Evolutionary conservation across 2,113 vertebrate genomes (phyloP).

Genomic region (Taxidea taxus): DNA sequence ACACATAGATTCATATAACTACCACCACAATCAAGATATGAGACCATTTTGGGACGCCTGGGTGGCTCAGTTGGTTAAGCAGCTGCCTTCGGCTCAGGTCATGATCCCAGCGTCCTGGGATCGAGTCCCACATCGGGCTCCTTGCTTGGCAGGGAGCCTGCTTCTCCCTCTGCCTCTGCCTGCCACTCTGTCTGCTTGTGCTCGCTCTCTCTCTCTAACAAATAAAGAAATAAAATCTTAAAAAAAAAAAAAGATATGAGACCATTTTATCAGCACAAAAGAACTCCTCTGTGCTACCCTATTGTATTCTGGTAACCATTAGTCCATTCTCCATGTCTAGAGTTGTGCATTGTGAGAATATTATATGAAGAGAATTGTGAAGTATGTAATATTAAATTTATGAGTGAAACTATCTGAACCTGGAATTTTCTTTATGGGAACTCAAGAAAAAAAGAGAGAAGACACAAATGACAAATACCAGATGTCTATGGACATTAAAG

Average conservation of each 20-base stretch:
- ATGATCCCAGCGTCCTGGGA: too few species aligned
- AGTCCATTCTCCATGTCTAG: background rate
- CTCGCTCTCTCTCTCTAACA: too few species aligned
- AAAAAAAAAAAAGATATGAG: background rate
- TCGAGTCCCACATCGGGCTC: too few species aligned
- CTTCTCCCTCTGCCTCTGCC: too few species aligned
- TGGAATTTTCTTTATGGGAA: background rate
- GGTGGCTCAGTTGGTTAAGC: too few species aligned
- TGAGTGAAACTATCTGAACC: background rate
- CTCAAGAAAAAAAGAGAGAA: too few species aligned
- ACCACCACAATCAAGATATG: background rate
- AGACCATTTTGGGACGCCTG: background rate
- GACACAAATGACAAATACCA: too few species aligned
- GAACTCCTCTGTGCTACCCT: background rate
- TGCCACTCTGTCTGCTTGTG: too few species aligned
- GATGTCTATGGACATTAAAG: too few species aligned
- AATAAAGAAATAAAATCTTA: too few species aligned
- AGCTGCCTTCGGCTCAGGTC: too few species aligned
- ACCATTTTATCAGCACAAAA: background rate
- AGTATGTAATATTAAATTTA: background rate
- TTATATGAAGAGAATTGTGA: background rate
- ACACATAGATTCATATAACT: background rate
- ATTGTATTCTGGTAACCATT: background rate
- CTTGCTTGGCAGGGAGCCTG: too few species aligned
- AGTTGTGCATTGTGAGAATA: background rate